Conservation (phyloP, 2,113 vertebrate genomes). For the Ceratotherium simum region DNA sequence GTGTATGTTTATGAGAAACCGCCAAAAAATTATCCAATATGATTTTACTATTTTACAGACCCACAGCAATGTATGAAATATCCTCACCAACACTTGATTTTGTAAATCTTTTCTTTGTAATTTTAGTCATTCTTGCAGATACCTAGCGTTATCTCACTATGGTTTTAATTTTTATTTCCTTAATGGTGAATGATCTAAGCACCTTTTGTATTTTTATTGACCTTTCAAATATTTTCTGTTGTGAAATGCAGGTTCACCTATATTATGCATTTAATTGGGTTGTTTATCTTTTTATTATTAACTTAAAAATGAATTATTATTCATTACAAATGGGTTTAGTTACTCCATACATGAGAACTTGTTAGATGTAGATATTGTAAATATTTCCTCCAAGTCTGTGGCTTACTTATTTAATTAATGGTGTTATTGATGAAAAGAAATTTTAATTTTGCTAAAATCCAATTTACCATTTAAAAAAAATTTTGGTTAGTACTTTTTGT, state of each 20-base stretch:
- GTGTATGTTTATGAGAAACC: not conserved
- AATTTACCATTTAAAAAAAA: not conserved
- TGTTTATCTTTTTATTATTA: not conserved
- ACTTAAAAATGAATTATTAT: not conserved
- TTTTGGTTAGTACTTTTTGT: not conserved
- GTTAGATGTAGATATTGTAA: not conserved
- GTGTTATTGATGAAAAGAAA: not conserved
- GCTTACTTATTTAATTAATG: not conserved
- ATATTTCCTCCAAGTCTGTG: not conserved
- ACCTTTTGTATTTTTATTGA: not conserved
- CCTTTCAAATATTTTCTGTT: not conserved
- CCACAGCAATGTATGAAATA: not conserved
- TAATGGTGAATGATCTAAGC: not conserved
- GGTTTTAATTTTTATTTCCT: not conserved
- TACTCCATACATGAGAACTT: not conserved
- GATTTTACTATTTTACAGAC: not conserved
- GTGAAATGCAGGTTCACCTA: not conserved
- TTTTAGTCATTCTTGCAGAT: not conserved
- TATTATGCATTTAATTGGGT: not conserved
- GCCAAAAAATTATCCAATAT: not conserved
- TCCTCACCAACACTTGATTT: not conserved
- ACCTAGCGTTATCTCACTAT: not conserved
- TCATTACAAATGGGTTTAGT: not conserved
- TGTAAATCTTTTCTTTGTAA: not conserved
- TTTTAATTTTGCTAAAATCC: not conserved